Percentiles rank a stretch among this genome's conserved stretches.
Evolutionary conservation across 2,888 invertebrate species (phyloP).

Genomic region (Octodonta nipae): DNA sequence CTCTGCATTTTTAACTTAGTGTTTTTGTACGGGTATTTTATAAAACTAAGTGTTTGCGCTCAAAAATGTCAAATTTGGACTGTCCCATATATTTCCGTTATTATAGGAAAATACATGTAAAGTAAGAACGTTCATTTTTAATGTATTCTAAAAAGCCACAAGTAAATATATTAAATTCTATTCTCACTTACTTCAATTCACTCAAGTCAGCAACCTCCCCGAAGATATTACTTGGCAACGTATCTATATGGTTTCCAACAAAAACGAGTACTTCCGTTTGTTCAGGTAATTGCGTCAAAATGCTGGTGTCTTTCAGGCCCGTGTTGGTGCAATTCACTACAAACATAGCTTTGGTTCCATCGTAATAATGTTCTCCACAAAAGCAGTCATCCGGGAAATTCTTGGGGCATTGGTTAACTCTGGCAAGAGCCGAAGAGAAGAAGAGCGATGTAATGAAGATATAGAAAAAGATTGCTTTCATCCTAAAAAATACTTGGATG

Average conservation of each 20-base stretch:
- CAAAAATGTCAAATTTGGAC: too few relatives aligned
- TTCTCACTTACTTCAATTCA: slow-evolving; percentile 24
- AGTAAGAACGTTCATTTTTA: too few relatives aligned
- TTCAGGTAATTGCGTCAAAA: slow-evolving; percentile 48
- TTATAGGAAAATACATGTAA: too few relatives aligned
- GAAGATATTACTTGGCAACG: slow-evolving; percentile 57
- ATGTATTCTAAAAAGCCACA: too few relatives aligned
- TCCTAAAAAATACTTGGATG: too few relatives aligned
- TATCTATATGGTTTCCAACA: slow-evolving; percentile 52
- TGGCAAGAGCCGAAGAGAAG: slow-evolving; percentile 8
- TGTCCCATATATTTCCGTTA: too few relatives aligned
- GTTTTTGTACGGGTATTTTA: too few relatives aligned
- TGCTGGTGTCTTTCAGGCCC: slow-evolving; percentile 43
- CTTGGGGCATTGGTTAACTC: slow-evolving; percentile 23
- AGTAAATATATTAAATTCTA: too few relatives aligned
- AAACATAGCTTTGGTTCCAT: slow-evolving; percentile 35
- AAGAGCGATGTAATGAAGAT: slow-evolving; percentile 8
- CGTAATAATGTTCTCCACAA: slow-evolving; percentile 43
- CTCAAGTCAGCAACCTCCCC: slow-evolving; percentile 36
- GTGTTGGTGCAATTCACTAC: slow-evolving; percentile 60
- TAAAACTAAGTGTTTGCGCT: too few relatives aligned
- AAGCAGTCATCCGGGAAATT: slow-evolving; percentile 35
- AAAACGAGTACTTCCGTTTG: slow-evolving; percentile 58
- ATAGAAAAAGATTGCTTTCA: slow-evolving; percentile 6
- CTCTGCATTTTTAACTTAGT: too few relatives aligned